phyloP scores from a whole-genome alignment of 2,888 invertebrate genomes.

The Phorcus lineatus region DNA sequence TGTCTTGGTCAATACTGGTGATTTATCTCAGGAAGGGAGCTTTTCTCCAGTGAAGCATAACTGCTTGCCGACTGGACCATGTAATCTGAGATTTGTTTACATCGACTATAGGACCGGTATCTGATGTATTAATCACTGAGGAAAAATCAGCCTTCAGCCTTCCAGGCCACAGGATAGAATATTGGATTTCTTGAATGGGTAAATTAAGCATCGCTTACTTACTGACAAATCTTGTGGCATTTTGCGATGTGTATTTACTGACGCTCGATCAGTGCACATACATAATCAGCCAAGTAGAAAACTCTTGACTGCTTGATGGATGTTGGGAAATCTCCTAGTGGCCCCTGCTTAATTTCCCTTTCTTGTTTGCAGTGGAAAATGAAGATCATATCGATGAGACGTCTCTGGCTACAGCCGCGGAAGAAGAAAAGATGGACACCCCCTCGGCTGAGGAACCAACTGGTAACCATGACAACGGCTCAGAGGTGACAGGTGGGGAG shows the following conservation, averaged over 20 bases:
- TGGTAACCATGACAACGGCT: conserved; percentile 40
- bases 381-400: conserved; percentile 31
- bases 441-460: conserved; percentile 6
- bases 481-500: conserved; percentile 30
- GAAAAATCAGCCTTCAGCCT: not conserved
- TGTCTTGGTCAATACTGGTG: conserved; percentile 8
- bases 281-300: conserved; percentile 20
- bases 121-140: conserved; percentile 21
- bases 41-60: conserved; percentile 1
- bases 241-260: not conserved
- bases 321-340: not conserved
- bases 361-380: conserved; percentile 51
- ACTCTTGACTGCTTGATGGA: conserved; percentile 11
- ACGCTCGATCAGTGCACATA: conserved; percentile 12
- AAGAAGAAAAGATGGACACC: conserved; percentile 8
- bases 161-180: not conserved
- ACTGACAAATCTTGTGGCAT: not conserved
- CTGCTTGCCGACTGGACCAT: not conserved
- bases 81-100: conserved; percentile 16
- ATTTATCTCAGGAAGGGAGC: not conserved
- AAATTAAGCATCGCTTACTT: conserved; percentile 20
- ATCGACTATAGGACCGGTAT: not conserved
- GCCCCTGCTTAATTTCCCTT: conserved; percentile 3
- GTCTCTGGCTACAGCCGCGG: conserved; percentile 12
- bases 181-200: conserved; percentile 16